phyloP scores from a whole-genome alignment of 2,113 vertebrate species.

The Hippocampus abdominalis region DNA sequence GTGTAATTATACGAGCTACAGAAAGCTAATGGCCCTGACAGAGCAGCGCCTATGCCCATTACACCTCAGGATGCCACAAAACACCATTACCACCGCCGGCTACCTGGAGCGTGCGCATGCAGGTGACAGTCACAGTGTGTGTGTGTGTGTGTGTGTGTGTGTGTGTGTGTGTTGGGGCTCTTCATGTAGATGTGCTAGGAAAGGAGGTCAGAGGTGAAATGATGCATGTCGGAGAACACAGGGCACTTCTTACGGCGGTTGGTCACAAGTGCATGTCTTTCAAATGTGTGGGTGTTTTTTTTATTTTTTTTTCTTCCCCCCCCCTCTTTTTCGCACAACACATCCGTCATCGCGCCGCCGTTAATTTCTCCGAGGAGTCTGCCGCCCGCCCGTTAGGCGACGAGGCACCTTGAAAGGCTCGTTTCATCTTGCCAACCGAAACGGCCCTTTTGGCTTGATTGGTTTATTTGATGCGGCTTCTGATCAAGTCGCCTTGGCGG shows the following conservation, averaged over 20 bases:
- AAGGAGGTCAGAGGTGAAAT: constrained; percentile 31
- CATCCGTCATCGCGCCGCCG: constrained; percentile 41
- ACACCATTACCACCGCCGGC: constrained; percentile 58
- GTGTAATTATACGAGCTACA: constrained; percentile 69
- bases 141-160: constrained; percentile 1
- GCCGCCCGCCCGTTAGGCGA: too few species aligned
- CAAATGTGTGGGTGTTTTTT: neutral
- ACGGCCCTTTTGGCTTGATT: constrained; percentile 1
- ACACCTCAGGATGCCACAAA: constrained; percentile 60
- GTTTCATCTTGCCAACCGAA: constrained; percentile 27
- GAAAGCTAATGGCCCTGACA: constrained; percentile 65
- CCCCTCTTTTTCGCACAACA: neutral
- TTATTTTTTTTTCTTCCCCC: neutral
- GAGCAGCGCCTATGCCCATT: constrained; percentile 61
- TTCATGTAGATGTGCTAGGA: constrained; percentile 33
- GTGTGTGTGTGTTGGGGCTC: neutral
- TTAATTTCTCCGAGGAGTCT: too few species aligned
- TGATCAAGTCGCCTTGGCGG: neutral
- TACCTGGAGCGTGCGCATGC: constrained; percentile 30
- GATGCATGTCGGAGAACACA: constrained; percentile 34
- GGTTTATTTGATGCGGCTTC: constrained; percentile 36
- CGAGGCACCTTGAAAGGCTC: constrained; percentile 23
- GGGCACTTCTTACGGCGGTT: constrained; percentile 23
- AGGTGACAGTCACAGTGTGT: constrained; percentile 18
- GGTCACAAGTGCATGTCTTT: constrained; percentile 13